phyloP scores from a whole-genome alignment of 1,140 invertebrate genomes.

The Hormaphis cornu region DNA sequence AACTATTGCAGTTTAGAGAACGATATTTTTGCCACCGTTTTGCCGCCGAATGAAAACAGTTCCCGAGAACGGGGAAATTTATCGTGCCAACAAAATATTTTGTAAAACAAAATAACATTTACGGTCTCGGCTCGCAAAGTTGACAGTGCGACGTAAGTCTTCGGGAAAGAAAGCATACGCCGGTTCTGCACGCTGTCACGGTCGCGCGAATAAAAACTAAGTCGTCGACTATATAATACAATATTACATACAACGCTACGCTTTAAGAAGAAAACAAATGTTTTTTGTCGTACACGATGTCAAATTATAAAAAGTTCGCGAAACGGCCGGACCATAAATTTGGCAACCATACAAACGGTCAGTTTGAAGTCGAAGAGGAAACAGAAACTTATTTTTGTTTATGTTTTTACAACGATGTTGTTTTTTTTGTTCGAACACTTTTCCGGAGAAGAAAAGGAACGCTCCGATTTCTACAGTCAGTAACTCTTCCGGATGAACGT shows the following conservation, averaged over 20 bases:
- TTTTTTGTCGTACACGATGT: neutral
- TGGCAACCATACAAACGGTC: neutral
- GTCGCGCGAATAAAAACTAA: neutral
- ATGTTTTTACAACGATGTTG: no score
- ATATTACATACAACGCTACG: no score
- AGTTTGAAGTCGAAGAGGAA: conserved; percentile 4
- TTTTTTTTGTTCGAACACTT: no score
- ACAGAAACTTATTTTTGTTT: no score
- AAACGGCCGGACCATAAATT: neutral
- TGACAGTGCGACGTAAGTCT: neutral
- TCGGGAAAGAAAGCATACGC: neutral
- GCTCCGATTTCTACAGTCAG: no score
- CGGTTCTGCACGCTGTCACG: neutral
- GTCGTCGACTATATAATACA: neutral
- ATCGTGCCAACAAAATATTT: neutral
- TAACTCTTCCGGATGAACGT: no score
- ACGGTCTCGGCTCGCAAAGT: neutral
- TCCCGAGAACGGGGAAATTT: neutral
- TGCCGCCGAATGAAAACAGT: neutral
- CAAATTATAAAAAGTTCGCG: conserved; percentile 9
- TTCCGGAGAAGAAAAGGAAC: no score
- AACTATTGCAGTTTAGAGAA: no score
- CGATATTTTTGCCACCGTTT: neutral
- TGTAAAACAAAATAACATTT: conserved; percentile 1
- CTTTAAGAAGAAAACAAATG: neutral